Evolutionary conservation across 2,888 invertebrate genomes (phyloP), one percentile per base, ranked within the genome.

Genomic region (Neoitamus cyanurus): DNA sequence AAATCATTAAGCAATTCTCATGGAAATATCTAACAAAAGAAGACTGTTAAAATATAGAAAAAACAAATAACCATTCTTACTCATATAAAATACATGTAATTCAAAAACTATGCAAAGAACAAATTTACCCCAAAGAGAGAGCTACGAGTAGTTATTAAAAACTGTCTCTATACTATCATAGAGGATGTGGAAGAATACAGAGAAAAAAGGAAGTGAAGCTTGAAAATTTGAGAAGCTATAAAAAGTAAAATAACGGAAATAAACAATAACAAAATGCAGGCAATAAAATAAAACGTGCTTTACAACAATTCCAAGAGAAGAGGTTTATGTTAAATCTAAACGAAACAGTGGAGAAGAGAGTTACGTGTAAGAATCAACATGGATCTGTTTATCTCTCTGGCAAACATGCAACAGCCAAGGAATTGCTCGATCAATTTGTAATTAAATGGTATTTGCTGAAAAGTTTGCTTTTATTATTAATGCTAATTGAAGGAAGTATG

Each of bases 121-220:
- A 73, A 20, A 73, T 30, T 11, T 72, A 72, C n/a, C 30, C n/a
- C 31, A 73, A 73, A 34, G 31, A 36, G 30, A 73, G 31, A 15
- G 31, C 15, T 73, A 75, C 42, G 13, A 75, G 20, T 25, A 75
- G n/a, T 36, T 28, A 75, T n/a, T n/a, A 58, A 20, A 42, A 28
- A 42, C 42, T 28, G 42, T 75, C 75, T 75, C 75, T 75, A 75
- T 75, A 42, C 75, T 75, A 75, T 75, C 28, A 75, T 42, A 25
- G 42, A 75, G 46, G 73, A 37, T 25, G 20, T 42, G 28, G 75
- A 75, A 75, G 25, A 28, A 28, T 25, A 37, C 25, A 75, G 20
- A 75, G 15, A 36, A 2, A 70, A 70, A 70, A n/a, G 2, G 7
- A 11, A 31, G 3, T 31, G 0, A 11, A 70, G 15, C 30, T 70